phyloP scores from a whole-genome alignment of 2,113 vertebrate species.

The Sturnus vulgaris region DNA sequence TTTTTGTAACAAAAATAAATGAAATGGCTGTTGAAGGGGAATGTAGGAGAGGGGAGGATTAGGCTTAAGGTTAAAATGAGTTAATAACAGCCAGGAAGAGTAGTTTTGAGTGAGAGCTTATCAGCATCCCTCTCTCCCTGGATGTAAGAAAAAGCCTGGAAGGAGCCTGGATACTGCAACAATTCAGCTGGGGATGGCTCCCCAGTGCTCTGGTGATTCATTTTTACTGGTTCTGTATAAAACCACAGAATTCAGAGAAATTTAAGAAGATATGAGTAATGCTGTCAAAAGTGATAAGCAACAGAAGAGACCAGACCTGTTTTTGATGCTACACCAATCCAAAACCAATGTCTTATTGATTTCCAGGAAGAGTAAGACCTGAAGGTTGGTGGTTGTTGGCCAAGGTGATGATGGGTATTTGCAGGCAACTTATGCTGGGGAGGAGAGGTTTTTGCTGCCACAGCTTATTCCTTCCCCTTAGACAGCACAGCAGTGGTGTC shows the following conservation, averaged over 20 bases:
- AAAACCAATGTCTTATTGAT: neutral
- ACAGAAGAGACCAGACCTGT: neutral
- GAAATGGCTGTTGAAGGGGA: neutral
- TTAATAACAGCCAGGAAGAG: neutral
- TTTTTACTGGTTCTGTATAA: neutral
- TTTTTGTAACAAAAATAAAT: neutral
- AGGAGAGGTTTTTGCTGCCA: neutral
- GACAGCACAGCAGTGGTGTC: neutral
- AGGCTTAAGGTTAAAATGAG: neutral
- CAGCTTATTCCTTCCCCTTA: neutral
- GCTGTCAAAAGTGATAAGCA: neutral
- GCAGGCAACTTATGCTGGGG: rapidly evolving
- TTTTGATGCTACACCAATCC: neutral
- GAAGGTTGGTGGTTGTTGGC: neutral
- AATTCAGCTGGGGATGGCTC: neutral
- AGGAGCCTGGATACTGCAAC: neutral
- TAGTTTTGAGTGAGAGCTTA: neutral
- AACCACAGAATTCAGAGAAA: neutral
- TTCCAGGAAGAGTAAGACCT: neutral
- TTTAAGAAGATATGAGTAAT: neutral
- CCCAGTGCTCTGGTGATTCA: neutral
- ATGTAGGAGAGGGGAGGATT: neutral
- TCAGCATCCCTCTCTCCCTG: neutral
- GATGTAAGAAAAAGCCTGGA: neutral
- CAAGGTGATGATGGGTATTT: neutral